Evolutionary conservation across 2,113 vertebrate species (phyloP), one percentile per base, ranked within the genome.

Genomic region (Pongo abelii): DNA sequence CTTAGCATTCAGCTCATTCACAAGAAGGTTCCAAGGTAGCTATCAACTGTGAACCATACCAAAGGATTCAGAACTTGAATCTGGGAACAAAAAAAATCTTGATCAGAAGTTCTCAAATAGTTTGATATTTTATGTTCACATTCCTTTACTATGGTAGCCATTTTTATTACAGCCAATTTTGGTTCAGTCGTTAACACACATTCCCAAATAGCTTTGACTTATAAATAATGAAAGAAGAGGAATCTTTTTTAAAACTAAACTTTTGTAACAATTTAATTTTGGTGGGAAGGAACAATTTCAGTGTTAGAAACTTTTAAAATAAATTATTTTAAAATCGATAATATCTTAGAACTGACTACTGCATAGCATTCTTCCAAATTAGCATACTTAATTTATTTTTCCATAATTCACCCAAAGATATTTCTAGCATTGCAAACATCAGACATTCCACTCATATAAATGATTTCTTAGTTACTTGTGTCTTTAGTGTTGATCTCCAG

Each of bases 141-240:
- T 89, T 81, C 10, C 70, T 93, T 50, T 92, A 72, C 59, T 35
- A 1, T 75, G 8, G 27, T 69, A 11, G 35, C 61, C 89, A 40
- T 94, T 95, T 95, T 77, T 50, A n/a, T 95, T 81, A 72, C 38
- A 92, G 50, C 35, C 20, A 88, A 8, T 93, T 97, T 93, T 96
- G 89, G 89, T 89, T 95, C 3, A 81, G n/a, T 87, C 72, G n/a
- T 20, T 27, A 74, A 22, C 1, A 18, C 46, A 74, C 25, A 84
- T 78, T 90, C n/a, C 61, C 20, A 84, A 40, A n/a, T 80, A 94
- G 30, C 38, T 25, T 93, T 96, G 35, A 70, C 55, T 84, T 93
- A 90, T 1, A 61, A 52, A 32, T 85, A 75, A 89, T 59, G 61
- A 27, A 89, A 94, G 13, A 69, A 70, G 52, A 87, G 57, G 17